phyloP scores from a whole-genome alignment of 1,140 invertebrate genomes.

The Macrotrachela quadricornifera region DNA sequence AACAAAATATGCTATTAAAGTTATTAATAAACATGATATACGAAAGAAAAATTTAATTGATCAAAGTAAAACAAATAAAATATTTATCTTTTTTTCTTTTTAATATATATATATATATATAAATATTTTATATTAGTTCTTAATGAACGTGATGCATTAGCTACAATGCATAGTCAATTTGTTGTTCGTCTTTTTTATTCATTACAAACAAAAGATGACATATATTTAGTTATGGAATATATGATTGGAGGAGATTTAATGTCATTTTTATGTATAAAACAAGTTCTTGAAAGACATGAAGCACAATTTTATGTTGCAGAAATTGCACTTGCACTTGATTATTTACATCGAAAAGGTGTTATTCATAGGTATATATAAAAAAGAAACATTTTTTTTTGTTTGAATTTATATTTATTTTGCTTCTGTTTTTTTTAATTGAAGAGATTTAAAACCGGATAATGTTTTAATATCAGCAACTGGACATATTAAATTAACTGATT shows the following conservation, averaged over 20 bases:
- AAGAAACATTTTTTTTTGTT: too few relatives aligned
- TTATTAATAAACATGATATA: conserved; percentile 86
- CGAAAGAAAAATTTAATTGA: conserved; percentile 77
- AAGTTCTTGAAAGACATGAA: conserved; percentile 64
- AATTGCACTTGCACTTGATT: conserved; percentile 25
- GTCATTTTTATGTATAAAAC: conserved; percentile 65
- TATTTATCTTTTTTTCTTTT: neutral
- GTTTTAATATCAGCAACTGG: conserved; percentile 26
- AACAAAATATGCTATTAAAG: conserved; percentile 69
- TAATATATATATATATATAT: neutral
- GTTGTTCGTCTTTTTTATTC: conserved; percentile 84
- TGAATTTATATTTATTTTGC: too few relatives aligned
- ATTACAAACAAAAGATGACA: conserved; percentile 55
- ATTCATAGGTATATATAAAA: conserved; percentile 15
- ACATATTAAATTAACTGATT: conserved; percentile 30
- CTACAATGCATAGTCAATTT: conserved; percentile 64
- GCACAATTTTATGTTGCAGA: conserved; percentile 33
- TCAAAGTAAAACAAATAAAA: conserved; percentile 26
- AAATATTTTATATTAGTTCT: conserved; percentile 42
- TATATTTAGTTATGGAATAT: conserved; percentile 88
- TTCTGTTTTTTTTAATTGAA: neutral
- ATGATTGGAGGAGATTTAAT: conserved; percentile 89
- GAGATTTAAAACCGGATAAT: conserved; percentile 32
- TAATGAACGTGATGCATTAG: conserved; percentile 70
- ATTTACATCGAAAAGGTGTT: conserved; percentile 25